Base-by-base conservation (phyloP, 2,888 invertebrate species). In the Bedellia somnulentella region DNA sequence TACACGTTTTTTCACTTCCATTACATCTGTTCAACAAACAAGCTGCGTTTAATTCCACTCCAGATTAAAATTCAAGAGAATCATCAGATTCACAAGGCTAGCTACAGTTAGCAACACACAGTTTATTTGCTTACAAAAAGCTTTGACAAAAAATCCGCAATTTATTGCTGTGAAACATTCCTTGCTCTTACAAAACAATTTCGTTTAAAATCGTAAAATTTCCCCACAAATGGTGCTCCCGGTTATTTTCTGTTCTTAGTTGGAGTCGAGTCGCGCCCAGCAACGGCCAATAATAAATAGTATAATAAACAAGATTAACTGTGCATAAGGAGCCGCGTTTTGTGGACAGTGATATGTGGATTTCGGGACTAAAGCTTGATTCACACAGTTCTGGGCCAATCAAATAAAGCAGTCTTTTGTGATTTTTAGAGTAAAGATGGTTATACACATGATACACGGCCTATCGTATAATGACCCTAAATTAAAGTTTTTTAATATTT, bases 261-360 rank as follows among this genome's bases (percentile, higher is more conserved):
- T 10, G 6, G 12, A 24, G 10, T 12, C 24, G 24, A 21, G 24
- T 24, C 6, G 10, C 10, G 10, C 24, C 12, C 5, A 10, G 24
- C 6, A 10, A 24, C 11, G 2, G 16, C 16, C 27, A 28, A 58
- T 66, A 68, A 67, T 67, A 66, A 62, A 68, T 66, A 59, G 62
- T 59, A 60, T 57, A 67, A 70, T 70, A 70, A 68, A 70, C 63
- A 67, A 63, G 70, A 70, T 68, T 67, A 70, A 70, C 63, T 59
- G 59, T 60, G 63, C 61, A 63, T 61, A 67, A 70, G 64, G 56
- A 68, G 57, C 60, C 64, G 64, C 67, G 66, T 66, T 63, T 60
- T 51, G 53, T 42, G 62, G 64, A 64, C 68, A 59, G 52, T 61
- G 66, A 64, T 57, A 57, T 62, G 67, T 53, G 52, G 60, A 58